A percentile compares a stretch with the other conserved stretches of the same genome.
Evolutionary conservation across 2,797 vertebrate species (phyloP).

Genomic region (Notamacropus eugenii): DNA sequence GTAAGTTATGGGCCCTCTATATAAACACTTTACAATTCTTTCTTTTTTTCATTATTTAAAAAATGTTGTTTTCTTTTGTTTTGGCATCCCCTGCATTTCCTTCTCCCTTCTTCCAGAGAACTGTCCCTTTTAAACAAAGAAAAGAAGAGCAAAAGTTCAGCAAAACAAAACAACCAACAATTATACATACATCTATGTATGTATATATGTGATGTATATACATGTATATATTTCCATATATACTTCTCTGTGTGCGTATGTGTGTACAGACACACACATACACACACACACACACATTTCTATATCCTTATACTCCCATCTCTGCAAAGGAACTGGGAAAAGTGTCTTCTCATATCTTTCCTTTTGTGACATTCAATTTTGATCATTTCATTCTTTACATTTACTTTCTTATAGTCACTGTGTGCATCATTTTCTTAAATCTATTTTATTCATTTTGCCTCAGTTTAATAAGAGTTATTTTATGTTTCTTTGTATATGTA

Average conservation of each 20-base stretch:
- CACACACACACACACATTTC: too few relatives aligned
- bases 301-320: not conserved
- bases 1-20: not conserved
- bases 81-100: not conserved
- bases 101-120: not conserved
- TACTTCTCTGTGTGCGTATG: too few relatives aligned
- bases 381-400: not conserved
- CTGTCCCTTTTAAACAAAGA: not conserved
- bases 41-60: not conserved
- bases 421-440: not conserved
- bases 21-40: not conserved
- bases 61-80: not conserved
- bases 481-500: not conserved
- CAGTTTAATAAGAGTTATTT: not conserved
- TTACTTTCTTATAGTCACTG: not conserved
- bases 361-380: not conserved
- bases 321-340: not conserved
- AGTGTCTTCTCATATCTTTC: not conserved
- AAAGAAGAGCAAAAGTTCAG: not conserved
- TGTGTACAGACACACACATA: too few relatives aligned
- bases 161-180: not conserved
- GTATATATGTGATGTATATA: too few relatives aligned
- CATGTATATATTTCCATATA: too few relatives aligned
- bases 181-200: not conserved
- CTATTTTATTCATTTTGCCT: not conserved